Base-by-base conservation (phyloP, 2,888 invertebrate genomes). In the Idaea biselata region DNA sequence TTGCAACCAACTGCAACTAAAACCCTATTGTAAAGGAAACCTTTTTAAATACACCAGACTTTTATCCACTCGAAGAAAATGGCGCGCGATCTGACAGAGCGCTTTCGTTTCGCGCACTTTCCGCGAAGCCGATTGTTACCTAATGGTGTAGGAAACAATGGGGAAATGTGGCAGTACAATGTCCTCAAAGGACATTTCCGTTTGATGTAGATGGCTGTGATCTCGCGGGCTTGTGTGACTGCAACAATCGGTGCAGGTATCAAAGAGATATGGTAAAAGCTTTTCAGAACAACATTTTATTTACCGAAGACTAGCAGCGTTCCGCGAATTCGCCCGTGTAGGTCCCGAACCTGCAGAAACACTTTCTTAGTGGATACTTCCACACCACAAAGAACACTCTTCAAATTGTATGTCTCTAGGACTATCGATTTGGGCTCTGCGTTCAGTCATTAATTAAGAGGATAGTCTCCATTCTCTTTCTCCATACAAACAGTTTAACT, bases 61-160 rank as follows among this genome's bases (percentile, higher is more conserved):
- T 70, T 69, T 60, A 72, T 64, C 64, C 72, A 67, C 79, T 81
- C 68, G 70, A 81, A 44, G 11, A 73, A 67, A 89, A 89, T 84
- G 87, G 86, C 87, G 85, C 83, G 83, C 87, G 87, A 87, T 86
- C 80, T 84, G 87, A 80, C 84, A 86, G 82, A 79, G 76, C 75
- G 80, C 76, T 86, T 86, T 84, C 83, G 81, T 56, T 56, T 56
- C 85, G 85, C 81, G 82, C 81, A 56, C 83, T 82, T 78, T 56
- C 73, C 71, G n/a, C n/a, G 25, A 25, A 1, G 25, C 64, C 79
- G 82, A 86, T 80, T 87, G 88, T 84, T 83, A 84, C 84, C 81
- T 90, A 91, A 90, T 89, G 89, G 89, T 81, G 79, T 2, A 44
- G 77, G 80, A 86, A 89, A 90, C 89, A 90, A 90, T 89, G 83